Evolutionary conservation across 2,888 invertebrate species (phyloP).

Genomic region (Allolobophora icterica): DNA sequence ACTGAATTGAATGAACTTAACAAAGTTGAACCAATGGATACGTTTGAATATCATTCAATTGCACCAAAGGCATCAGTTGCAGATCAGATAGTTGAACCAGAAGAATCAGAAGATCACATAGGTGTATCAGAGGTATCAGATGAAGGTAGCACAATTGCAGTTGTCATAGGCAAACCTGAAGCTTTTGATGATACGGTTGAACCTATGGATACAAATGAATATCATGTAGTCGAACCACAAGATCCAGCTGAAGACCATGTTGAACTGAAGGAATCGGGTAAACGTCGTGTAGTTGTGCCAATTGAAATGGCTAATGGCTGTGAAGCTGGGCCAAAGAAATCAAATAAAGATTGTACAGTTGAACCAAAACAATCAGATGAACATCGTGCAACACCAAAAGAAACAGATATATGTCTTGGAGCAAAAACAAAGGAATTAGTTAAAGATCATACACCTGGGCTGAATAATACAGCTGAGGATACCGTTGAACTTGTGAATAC

Average conservation of each 20-base stretch:
- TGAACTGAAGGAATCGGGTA: not conserved
- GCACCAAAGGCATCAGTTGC: not conserved
- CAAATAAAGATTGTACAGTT: not conserved
- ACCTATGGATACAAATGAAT: not conserved
- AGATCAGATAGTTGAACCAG: not conserved
- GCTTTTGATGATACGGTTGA: not conserved
- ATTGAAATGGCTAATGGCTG: not conserved
- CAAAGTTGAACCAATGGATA: slow-evolving; percentile 17
- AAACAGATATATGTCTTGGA: not conserved
- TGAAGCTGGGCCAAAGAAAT: not conserved
- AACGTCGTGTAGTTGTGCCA: not conserved
- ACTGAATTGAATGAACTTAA: not conserved
- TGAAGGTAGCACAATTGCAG: not conserved
- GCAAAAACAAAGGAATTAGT: not conserved
- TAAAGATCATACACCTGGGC: not conserved
- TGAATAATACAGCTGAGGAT: not conserved
- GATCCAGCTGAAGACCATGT: not conserved
- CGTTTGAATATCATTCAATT: not conserved
- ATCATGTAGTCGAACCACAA: not conserved
- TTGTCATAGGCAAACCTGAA: not conserved
- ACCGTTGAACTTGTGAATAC: not conserved
- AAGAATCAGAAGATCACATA: not conserved
- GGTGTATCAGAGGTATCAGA: not conserved
- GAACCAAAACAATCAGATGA: not conserved
- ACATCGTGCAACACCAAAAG: not conserved